A percentile compares a stretch with the other conserved stretches of the same genome.
These are phyloP conservation scores for Caenorhabditis afra DNA, from an alignment of 2,888 invertebrate species.

Conservation along the genomic window DNA sequence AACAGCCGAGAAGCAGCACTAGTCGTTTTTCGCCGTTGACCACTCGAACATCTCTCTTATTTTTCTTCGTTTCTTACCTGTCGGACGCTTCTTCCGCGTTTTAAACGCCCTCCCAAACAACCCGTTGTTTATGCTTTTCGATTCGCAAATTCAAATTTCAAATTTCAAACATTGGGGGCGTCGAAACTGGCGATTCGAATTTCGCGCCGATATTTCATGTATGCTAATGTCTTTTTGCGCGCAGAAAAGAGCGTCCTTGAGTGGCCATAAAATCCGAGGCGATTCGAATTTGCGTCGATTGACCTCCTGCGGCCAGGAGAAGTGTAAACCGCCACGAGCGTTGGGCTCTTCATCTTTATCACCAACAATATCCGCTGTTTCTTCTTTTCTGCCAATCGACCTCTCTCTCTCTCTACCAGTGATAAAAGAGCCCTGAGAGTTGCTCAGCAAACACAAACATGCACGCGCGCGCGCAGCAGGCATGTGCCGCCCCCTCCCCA, in stretches of 20 bases:
- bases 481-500: not conserved
- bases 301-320: not conserved
- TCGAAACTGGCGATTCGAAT: slow-evolving; percentile 9
- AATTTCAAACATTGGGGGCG: too few species aligned
- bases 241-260: slow-evolving; percentile 25
- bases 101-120: too few species aligned
- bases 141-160: too few species aligned
- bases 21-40: not conserved
- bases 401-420: slow-evolving; percentile 20
- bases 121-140: too few species aligned
- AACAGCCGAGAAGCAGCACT: not conserved
- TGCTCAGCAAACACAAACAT: slow-evolving; percentile 40
- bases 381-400: not conserved
- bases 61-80: not conserved
- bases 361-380: not conserved
- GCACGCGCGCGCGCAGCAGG: slow-evolving; percentile 1
- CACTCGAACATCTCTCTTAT: not conserved
- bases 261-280: slow-evolving; percentile 29
- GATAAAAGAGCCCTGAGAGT: slow-evolving; percentile 20
- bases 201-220: not conserved
- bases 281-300: not conserved
- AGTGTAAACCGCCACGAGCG: too few species aligned
- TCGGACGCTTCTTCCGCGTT: too few species aligned
- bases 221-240: slow-evolving; percentile 14
- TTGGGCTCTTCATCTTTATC: slow-evolving; percentile 1